phyloP scores from a whole-genome alignment of 2,797 vertebrate genomes.

The Fistularia commersonii region DNA sequence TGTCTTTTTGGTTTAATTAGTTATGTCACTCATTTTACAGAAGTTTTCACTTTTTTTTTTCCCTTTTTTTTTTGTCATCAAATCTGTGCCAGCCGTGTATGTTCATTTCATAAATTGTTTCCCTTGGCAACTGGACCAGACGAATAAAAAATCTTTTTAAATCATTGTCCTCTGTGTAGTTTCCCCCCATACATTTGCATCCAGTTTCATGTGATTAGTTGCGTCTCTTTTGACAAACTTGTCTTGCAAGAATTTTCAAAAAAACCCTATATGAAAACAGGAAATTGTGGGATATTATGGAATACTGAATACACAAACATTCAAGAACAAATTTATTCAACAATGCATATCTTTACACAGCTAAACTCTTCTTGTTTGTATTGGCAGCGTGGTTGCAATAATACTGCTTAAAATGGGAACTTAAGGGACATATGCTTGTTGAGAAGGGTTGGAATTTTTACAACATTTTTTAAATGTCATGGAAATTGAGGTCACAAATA shows the following conservation, averaged over 20 bases:
- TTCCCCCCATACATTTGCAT: slow-evolving; percentile 8
- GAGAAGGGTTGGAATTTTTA: too few relatives aligned
- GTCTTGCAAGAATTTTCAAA: too few relatives aligned
- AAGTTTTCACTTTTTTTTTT: slow-evolving; percentile 55
- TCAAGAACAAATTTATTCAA: slow-evolving; percentile 34
- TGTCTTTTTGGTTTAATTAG: slow-evolving; percentile 55
- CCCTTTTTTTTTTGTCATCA: slow-evolving; percentile 50
- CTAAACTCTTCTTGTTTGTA: slow-evolving; percentile 1
- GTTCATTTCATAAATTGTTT: slow-evolving; percentile 61
- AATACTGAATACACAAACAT: too few relatives aligned
- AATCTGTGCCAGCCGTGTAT: slow-evolving; percentile 66
- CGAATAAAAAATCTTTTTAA: slow-evolving; percentile 77
- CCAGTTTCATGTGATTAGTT: background rate
- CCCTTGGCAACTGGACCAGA: slow-evolving; percentile 67
- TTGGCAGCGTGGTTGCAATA: slow-evolving; percentile 22
- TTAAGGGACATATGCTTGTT: background rate
- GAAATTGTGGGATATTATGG: too few relatives aligned
- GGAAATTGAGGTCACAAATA: too few relatives aligned
- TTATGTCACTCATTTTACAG: slow-evolving; percentile 67
- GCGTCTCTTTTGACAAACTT: background rate
- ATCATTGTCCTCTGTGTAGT: slow-evolving; percentile 51
- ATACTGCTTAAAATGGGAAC: slow-evolving; percentile 38
- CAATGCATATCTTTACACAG: slow-evolving; percentile 17
- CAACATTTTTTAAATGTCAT: too few relatives aligned
- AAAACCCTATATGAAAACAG: too few relatives aligned